phyloP scores from a whole-genome alignment of 2,797 vertebrate species.

The Crocodylus rhombifer region DNA sequence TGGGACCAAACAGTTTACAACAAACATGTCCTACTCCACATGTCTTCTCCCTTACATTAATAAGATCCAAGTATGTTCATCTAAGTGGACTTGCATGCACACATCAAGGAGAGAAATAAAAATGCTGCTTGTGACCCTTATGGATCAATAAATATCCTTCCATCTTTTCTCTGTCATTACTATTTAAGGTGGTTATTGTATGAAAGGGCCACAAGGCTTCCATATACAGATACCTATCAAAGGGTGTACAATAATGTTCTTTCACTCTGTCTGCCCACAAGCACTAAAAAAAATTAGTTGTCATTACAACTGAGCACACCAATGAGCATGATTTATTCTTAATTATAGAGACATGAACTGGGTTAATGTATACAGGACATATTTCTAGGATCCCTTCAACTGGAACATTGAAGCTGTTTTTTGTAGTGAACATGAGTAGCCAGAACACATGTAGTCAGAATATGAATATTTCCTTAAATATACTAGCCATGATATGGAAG shows the following conservation, averaged over 20 bases:
- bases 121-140: background rate
- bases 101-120: background rate
- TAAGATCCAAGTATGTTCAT: no score
- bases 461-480: background rate
- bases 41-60: background rate
- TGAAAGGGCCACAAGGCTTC: background rate
- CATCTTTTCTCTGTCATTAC: background rate
- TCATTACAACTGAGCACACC: background rate
- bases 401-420: background rate
- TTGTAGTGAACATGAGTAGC: background rate
- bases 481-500: background rate
- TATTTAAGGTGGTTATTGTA: background rate
- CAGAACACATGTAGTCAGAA: background rate
- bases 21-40: rapidly evolving
- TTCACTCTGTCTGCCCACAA: background rate
- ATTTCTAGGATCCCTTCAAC: background rate
- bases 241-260: background rate
- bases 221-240: background rate
- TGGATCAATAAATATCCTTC: background rate
- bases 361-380: background rate
- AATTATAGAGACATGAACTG: background rate
- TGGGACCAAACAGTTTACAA: background rate
- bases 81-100: background rate
- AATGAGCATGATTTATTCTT: background rate
- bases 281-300: background rate